Evolutionary conservation across 2,888 invertebrate genomes (phyloP).

Genomic region (Drosophila maculinotata): DNA sequence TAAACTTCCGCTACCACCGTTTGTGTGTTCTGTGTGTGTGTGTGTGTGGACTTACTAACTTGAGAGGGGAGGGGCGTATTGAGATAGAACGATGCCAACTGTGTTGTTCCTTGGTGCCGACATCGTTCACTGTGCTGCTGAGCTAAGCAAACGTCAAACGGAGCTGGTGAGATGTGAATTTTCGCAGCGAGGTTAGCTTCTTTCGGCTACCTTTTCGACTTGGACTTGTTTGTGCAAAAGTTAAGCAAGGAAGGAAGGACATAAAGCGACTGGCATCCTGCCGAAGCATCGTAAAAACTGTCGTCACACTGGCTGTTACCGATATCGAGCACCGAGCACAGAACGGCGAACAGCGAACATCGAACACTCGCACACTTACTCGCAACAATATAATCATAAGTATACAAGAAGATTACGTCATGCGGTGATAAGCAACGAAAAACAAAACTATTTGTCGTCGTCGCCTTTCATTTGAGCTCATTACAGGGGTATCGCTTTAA

Average conservation of each 20-base stretch:
- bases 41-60: slow-evolving; percentile 4
- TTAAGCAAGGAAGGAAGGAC: slow-evolving; percentile 75
- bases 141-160: slow-evolving; percentile 55
- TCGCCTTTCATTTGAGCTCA: slow-evolving; percentile 54
- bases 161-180: slow-evolving; percentile 42
- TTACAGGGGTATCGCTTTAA: slow-evolving; percentile 24
- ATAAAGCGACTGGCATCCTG: slow-evolving; percentile 79
- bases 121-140: slow-evolving; percentile 39
- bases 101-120: no score
- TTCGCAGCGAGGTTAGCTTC: slow-evolving; percentile 28
- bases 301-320: slow-evolving; percentile 73
- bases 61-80: slow-evolving; percentile 11
- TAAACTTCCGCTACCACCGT: slow-evolving; percentile 36
- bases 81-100: slow-evolving; percentile 20
- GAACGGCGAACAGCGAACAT: no score
- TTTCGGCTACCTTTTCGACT: slow-evolving; percentile 71
- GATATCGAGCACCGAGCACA: slow-evolving; percentile 52
- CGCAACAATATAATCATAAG: slow-evolving; percentile 73
- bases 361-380: slow-evolving; percentile 26
- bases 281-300: slow-evolving; percentile 70
- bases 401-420: slow-evolving; percentile 74
- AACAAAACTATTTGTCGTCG: slow-evolving; percentile 76
- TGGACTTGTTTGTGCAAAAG: slow-evolving; percentile 78
- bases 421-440: slow-evolving; percentile 58
- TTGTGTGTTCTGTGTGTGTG: slow-evolving; percentile 31